These are phyloP conservation scores for Drosophila takahashii DNA, from an alignment of 1,140 invertebrate species.

Conservation along the genomic window DNA sequence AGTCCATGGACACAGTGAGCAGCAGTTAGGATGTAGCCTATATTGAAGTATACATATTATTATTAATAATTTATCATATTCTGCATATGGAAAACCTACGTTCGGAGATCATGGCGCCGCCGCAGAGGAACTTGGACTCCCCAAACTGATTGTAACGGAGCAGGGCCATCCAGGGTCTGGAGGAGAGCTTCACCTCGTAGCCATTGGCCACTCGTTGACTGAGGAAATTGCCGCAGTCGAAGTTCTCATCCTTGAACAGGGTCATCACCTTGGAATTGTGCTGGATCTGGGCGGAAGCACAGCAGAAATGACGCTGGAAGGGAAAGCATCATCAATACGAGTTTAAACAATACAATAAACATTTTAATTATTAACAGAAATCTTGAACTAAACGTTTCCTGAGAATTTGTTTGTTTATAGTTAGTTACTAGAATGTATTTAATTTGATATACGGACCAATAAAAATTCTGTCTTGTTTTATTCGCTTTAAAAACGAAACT, in stretches of 20 bases:
- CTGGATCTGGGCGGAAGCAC: conserved; percentile 51
- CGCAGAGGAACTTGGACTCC: conserved; percentile 69
- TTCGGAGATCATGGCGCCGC: conserved; percentile 85
- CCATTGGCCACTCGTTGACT: conserved; percentile 82
- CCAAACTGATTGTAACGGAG: conserved; percentile 80
- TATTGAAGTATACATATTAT: too few species aligned
- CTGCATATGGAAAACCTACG: conserved; percentile 29
- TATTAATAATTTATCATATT: too few species aligned
- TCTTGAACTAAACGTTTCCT: neutral
- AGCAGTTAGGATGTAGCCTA: conserved; percentile 87
- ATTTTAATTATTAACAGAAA: neutral
- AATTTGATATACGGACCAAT: too few species aligned
- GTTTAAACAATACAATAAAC: neutral
- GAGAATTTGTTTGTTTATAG: neutral
- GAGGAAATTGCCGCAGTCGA: conserved; percentile 62
- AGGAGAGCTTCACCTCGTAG: conserved; percentile 83
- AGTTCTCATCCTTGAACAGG: conserved; percentile 43
- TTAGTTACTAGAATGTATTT: neutral
- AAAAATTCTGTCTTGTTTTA: too few species aligned
- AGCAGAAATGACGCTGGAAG: conserved; percentile 68
- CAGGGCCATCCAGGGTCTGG: conserved; percentile 86
- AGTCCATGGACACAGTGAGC: conserved; percentile 84
- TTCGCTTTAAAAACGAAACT: too few species aligned
- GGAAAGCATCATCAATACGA: neutral
- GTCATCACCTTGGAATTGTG: conserved; percentile 71